A percentile compares a stretch with the other conserved stretches of the same genome.
Conservation (phyloP, 2,113 vertebrate genomes). For the Mustela lutreola region DNA sequence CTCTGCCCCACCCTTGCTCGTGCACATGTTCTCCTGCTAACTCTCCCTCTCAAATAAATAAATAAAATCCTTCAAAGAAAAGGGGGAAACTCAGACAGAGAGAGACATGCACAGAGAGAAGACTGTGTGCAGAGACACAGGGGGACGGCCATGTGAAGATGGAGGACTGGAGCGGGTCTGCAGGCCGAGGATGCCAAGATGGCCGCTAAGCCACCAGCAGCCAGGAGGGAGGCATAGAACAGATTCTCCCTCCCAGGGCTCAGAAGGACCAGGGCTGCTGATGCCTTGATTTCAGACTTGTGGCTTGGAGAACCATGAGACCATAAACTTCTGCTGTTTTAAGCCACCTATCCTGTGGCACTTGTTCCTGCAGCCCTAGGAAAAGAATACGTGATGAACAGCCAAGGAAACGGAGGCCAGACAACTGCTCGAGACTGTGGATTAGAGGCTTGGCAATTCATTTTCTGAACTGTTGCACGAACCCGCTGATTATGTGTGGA, state of each 20-base stretch:
- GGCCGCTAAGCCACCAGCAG: not conserved
- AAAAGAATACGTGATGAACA: rapidly evolving
- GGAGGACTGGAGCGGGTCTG: not conserved
- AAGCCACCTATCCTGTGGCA: not conserved
- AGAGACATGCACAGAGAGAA: not conserved
- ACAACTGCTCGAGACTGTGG: not conserved
- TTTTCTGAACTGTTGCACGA: not conserved
- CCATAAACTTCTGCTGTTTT: not conserved
- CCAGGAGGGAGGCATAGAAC: not conserved
- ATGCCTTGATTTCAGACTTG: not conserved
- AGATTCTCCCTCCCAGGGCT: not conserved
- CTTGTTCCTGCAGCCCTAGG: not conserved
- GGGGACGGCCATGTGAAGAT: too few relatives aligned
- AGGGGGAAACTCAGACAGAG: not conserved
- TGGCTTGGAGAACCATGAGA: not conserved
- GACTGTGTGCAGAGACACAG: not conserved
- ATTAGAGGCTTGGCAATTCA: not conserved
- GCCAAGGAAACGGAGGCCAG: not conserved
- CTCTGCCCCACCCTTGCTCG: not conserved
- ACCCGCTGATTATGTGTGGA: not conserved
- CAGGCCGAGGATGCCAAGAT: not conserved
- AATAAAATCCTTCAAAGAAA: not conserved
- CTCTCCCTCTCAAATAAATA: not conserved
- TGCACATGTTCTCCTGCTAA: not conserved
- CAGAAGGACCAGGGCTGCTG: not conserved